These are phyloP conservation scores for Biston betularia DNA, from an alignment of 2,888 invertebrate species.

Conservation along the genomic window DNA sequence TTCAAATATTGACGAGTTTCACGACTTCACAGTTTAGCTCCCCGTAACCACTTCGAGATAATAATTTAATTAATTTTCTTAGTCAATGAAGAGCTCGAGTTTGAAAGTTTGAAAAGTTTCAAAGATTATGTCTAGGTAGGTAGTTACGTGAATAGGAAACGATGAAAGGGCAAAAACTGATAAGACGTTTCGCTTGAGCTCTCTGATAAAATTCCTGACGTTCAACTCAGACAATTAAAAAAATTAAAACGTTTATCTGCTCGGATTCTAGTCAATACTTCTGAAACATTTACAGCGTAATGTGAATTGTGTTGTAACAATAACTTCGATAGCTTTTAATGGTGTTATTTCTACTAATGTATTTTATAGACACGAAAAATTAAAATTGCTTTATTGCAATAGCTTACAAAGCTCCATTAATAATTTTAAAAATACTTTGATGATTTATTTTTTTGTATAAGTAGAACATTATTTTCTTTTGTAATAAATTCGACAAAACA, in stretches of 20 bases:
- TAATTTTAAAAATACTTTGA: too few species aligned
- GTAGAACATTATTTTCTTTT: too few species aligned
- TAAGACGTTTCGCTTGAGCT: slow-evolving; percentile 5
- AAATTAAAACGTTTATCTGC: neutral
- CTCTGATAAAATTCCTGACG: neutral
- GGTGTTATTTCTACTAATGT: too few species aligned
- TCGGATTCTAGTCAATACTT: neutral
- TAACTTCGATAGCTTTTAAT: neutral
- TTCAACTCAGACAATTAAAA: neutral
- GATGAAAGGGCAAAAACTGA: slow-evolving; percentile 17
- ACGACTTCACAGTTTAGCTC: slow-evolving; percentile 29
- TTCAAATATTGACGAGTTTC: slow-evolving; percentile 36
- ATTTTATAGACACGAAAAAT: too few species aligned
- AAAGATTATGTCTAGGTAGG: slow-evolving; percentile 19
- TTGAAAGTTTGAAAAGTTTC: slow-evolving; percentile 32
- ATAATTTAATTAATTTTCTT: slow-evolving; percentile 37
- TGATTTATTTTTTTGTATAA: too few species aligned
- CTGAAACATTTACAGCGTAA: too few species aligned
- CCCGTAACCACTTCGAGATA: slow-evolving; percentile 31
- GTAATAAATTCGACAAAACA: too few species aligned
- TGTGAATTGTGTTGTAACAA: neutral
- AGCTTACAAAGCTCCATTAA: too few species aligned
- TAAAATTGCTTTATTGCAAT: too few species aligned
- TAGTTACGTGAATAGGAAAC: slow-evolving; percentile 28
- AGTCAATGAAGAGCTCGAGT: slow-evolving; percentile 31